A percentile compares a stretch with the other conserved stretches of the same genome.
phyloP scores from a whole-genome alignment of 2,113 vertebrate species.

The Mormyrus lacerda region DNA sequence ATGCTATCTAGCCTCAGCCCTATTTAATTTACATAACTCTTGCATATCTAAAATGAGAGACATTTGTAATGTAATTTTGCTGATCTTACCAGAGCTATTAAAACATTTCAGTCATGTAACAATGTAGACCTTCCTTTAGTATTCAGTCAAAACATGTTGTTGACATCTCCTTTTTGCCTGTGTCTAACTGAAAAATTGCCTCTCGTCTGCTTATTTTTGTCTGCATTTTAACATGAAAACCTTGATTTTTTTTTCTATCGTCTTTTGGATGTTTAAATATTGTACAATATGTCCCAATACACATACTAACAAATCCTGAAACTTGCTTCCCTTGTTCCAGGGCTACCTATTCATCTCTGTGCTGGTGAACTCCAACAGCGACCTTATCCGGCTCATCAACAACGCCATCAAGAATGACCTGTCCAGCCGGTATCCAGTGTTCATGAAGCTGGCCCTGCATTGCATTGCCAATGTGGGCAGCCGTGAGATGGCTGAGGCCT shows the following conservation, averaged over 20 bases:
- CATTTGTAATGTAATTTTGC: neutral
- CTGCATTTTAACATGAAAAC: neutral
- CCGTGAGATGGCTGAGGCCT: slow-evolving; percentile 88
- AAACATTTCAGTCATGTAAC: neutral
- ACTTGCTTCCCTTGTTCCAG: slow-evolving; percentile 37
- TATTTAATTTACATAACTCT: neutral
- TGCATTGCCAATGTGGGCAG: slow-evolving; percentile 89
- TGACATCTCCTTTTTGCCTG: neutral
- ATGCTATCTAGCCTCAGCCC: neutral
- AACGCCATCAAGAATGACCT: slow-evolving; percentile 90
- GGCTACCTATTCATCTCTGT: slow-evolving; percentile 90
- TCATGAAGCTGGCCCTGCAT: slow-evolving; percentile 89
- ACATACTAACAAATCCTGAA: neutral
- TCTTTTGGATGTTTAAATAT: neutral
- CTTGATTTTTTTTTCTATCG: neutral
- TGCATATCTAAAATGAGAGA: neutral
- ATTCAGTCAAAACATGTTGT: neutral
- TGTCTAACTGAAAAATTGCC: neutral
- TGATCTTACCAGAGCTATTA: neutral
- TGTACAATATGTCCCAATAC: neutral
- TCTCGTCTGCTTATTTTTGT: neutral
- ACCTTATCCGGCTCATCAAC: slow-evolving; percentile 86
- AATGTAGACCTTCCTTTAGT: neutral
- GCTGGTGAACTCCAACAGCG: slow-evolving; percentile 86
- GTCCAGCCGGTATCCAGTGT: slow-evolving; percentile 87